phyloP scores from a whole-genome alignment of 23 tunicate genomes.

The Clavelina lepadiformis region DNA sequence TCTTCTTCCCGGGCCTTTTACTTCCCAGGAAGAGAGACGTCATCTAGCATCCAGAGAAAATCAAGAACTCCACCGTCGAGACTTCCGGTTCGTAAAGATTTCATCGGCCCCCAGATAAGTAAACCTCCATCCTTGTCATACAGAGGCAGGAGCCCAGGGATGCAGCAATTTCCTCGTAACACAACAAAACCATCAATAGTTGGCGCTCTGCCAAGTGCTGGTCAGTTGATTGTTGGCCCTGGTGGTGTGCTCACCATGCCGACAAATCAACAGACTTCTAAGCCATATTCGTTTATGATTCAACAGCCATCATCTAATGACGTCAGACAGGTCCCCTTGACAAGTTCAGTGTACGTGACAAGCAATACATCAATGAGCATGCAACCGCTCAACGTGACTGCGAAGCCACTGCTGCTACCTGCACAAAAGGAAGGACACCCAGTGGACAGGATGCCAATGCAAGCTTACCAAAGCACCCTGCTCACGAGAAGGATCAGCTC shows the following conservation, averaged over 20 bases:
- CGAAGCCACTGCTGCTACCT: constrained; percentile 36
- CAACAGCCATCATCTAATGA: constrained; percentile 1
- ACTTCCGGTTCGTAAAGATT: constrained; percentile 31
- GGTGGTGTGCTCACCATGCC: constrained; percentile 41
- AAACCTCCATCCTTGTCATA: constrained; percentile 55
- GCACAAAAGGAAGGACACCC: constrained; percentile 4
- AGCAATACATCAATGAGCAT: constrained; percentile 6
- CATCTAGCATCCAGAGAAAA: not conserved
- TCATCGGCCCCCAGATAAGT: constrained; percentile 57
- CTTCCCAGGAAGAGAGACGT: not conserved
- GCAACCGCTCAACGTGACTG: constrained; percentile 49
- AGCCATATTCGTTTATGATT: not conserved
- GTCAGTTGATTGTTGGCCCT: constrained; percentile 34
- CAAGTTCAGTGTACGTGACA: constrained; percentile 1
- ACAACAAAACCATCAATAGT: constrained; percentile 9
- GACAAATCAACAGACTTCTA: not conserved
- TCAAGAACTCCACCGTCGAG: constrained; percentile 13
- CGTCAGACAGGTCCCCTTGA: not conserved
- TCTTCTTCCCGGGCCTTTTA: not conserved
- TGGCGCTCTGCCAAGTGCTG: constrained; percentile 1
- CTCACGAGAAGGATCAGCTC: not conserved
- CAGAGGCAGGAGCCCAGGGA: constrained; percentile 34
- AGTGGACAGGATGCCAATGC: not conserved
- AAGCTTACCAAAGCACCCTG: not conserved
- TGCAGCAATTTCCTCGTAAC: not conserved